phyloP scores from a whole-genome alignment of 1,140 invertebrate species.

The Ips nitidus region DNA sequence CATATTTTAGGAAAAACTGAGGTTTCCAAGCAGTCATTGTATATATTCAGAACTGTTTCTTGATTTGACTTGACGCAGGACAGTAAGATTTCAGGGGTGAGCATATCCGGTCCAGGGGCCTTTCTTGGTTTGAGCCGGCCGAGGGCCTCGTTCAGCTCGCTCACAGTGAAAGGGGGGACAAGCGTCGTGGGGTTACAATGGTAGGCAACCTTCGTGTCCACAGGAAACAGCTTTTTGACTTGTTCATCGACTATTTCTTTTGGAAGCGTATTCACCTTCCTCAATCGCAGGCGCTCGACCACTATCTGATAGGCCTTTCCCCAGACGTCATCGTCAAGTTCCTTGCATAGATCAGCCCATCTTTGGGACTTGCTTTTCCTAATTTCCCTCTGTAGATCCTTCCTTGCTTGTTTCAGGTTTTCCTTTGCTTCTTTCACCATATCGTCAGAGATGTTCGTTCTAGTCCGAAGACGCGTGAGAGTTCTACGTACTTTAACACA shows the following conservation, averaged over 20 bases:
- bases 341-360: neutral
- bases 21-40: neutral
- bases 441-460: neutral
- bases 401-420: neutral
- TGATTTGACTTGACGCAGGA: neutral
- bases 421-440: neutral
- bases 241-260: neutral
- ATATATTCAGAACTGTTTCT: neutral
- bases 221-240: neutral
- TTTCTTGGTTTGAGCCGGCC: neutral
- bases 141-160: neutral
- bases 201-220: neutral
- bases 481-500: neutral
- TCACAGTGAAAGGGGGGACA: neutral
- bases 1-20: neutral
- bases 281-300: neutral
- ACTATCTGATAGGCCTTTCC: neutral
- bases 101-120: neutral
- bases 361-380: neutral
- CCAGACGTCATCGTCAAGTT: neutral
- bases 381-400: neutral
- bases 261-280: neutral
- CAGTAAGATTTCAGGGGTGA: neutral
- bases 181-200: neutral
- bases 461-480: neutral